Evolutionary conservation across 2,797 vertebrate species (phyloP), one percentile per base, ranked within the genome.

Genomic region (Melanitta fusca): DNA sequence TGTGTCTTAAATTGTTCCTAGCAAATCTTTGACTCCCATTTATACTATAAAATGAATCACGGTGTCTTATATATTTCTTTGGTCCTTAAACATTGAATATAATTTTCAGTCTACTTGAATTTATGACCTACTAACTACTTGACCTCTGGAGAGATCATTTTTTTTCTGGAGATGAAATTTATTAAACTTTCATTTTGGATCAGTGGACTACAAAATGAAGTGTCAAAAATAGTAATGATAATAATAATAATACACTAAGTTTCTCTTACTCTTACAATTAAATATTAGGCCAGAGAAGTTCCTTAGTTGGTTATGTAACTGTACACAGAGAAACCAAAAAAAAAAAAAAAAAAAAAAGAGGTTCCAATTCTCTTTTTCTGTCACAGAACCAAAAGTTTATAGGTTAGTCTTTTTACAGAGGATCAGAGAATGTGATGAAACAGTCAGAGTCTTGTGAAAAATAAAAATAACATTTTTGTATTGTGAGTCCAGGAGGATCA

Each of bases 181-280:
- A 60, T 66, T 79, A 51, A 72, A 68, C 3, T 84, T 95, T 54
- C 9, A 51, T 81, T 95, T 68, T 74, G 17, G 13, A 43, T 82
- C 43, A 56, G 7, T 9, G 18, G 16, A 68, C 64, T 49, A 51
- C 56, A 77, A 93, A 86, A 69, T 20, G 1, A 74, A 53, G 3
- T 34, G 10, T 20, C 21, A 32, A 19, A 5, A 20, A 64, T 47
- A 13, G 8, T 20, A 39, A 27, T 51, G 13, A 24, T 49, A 49
- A 49, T 24, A 41, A 6, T 28, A 69, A 5, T 7, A 24, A 3
- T 25, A 62, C 3, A 5, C 0, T 30, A 22, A 28, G 2, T 28
- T 6, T n/a, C 7, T 90, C 8, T 81, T 79, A 39, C 6, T n/a
- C 5, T 69, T 88, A 8, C 3, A 49, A 58, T 43, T 70, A 86